Evolutionary conservation across 2,113 vertebrate genomes (phyloP).

Genomic region (Marcusenius ussheri): DNA sequence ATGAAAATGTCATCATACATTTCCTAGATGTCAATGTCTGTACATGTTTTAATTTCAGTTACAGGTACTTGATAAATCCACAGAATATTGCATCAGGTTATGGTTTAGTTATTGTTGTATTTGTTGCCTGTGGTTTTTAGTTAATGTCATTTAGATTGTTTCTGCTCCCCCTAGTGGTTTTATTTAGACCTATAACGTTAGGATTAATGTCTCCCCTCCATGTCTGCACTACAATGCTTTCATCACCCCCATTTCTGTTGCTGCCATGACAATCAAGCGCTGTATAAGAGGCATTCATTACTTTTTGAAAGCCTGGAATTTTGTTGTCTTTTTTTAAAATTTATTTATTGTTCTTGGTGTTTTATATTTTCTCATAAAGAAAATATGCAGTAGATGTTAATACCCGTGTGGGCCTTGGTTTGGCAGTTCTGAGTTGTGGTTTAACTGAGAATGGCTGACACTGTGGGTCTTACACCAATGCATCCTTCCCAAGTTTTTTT

Average conservation of each 20-base stretch:
- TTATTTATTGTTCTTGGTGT: constrained; percentile 16
- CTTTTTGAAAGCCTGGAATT: constrained; percentile 14
- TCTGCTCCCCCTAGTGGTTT: not conserved
- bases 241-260: constrained; percentile 18
- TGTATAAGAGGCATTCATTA: constrained; percentile 22
- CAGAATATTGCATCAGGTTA: not conserved
- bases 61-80: not conserved
- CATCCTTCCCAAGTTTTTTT: not conserved
- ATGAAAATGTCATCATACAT: not conserved
- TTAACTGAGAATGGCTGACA: constrained; percentile 1
- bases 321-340: not conserved
- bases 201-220: not conserved
- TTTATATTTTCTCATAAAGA: constrained; percentile 11
- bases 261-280: constrained; percentile 41
- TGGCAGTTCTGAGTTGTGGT: not conserved
- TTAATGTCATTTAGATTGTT: not conserved
- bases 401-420: not conserved
- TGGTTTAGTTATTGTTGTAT: not conserved
- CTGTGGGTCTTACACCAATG: constrained; percentile 18
- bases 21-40: not conserved
- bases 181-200: not conserved
- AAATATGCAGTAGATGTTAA: constrained; percentile 12
- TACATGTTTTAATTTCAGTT: not conserved
- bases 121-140: not conserved
- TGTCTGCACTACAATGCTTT: constrained; percentile 5